Evolutionary conservation across 2,888 invertebrate genomes (phyloP).

Genomic region (Girardia tigrina): DNA sequence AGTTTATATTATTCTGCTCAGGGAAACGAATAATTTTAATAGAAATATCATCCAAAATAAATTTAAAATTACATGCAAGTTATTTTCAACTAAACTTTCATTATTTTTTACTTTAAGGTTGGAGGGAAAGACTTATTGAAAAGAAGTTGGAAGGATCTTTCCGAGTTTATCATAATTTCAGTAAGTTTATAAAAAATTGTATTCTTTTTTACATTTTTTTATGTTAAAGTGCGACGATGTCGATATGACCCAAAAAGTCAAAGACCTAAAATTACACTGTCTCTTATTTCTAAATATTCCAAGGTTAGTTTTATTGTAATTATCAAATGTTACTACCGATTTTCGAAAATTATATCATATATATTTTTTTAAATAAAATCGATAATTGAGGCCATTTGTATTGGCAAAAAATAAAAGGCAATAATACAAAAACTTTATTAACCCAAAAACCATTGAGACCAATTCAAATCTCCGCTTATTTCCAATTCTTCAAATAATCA

Average conservation of each 20-base stretch:
- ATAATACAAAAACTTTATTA: too few species aligned
- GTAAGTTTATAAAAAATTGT: constrained; percentile 31
- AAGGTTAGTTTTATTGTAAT: constrained; percentile 24
- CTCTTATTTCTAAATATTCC: constrained; percentile 78
- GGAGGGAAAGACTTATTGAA: constrained; percentile 90
- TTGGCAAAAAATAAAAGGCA: too few species aligned
- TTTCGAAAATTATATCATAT: too few species aligned
- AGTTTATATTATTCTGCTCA: too few species aligned
- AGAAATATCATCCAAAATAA: too few species aligned
- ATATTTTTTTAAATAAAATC: too few species aligned
- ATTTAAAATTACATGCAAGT: background rate
- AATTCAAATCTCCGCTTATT: too few species aligned
- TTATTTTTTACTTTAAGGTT: constrained; percentile 56
- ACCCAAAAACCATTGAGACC: too few species aligned
- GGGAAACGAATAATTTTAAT: too few species aligned
- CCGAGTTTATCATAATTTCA: constrained; percentile 58
- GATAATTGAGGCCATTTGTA: too few species aligned
- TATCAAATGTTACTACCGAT: too few species aligned
- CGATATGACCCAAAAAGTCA: constrained; percentile 70
- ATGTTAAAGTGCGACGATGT: constrained; percentile 69
- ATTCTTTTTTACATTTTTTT: background rate
- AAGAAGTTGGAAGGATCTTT: constrained; percentile 85
- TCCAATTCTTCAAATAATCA: too few species aligned
- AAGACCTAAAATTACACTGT: constrained; percentile 79
- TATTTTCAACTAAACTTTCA: constrained; percentile 37